Evolutionary conservation across 2,113 vertebrate genomes (phyloP), one percentile per base, ranked within the genome.

Genomic region (Halcyon senegalensis): DNA sequence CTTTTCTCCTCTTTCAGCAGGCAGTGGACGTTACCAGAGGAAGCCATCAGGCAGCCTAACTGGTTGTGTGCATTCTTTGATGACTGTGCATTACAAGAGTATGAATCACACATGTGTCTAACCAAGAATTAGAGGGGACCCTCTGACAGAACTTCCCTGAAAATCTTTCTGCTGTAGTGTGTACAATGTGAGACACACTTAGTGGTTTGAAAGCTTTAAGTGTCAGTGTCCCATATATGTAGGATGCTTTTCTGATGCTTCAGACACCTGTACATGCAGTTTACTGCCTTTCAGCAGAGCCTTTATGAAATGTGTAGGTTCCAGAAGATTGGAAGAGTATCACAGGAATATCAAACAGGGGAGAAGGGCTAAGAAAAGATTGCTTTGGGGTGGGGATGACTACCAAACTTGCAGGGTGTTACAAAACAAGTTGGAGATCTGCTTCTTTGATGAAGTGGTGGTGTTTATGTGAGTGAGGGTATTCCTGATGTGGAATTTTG

Each of bases 81-180:
- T 60, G n/a, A 27, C 44, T 39, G 55, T 18, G 55, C 23, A 1
- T 64, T 62, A 4, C 69, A 58, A 31, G 50, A 89, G 50, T 10
- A 1, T 93, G 87, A 76, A 95, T 96, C 69, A 90, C 21, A 8
- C 8, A 0, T 39, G 55, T 24, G 2, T 62, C 51, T 50, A 1
- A 25, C 37, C 27, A 21, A 76, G 81, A 30, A 25, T 15, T n/a
- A 48, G 62, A 75, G 55, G n/a, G 23, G 83, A 88, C n/a, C 55
- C 66, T 64, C 46, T 58, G 44, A 48, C 28, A 37, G 35, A 79
- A 44, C 66, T 25, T 21, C 30, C 35, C 7, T 78, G 23, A 63
- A 63, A 55, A 18, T 37, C 0, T 0, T 62, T 72, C 19, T 24
- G 50, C 74, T 2, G 1, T 37, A 12, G 39, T 0, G 1, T 41